A percentile compares a stretch with the other conserved stretches of the same genome.
Evolutionary conservation across 2,888 invertebrate genomes (phyloP).

Genomic region (Cancer borealis): DNA sequence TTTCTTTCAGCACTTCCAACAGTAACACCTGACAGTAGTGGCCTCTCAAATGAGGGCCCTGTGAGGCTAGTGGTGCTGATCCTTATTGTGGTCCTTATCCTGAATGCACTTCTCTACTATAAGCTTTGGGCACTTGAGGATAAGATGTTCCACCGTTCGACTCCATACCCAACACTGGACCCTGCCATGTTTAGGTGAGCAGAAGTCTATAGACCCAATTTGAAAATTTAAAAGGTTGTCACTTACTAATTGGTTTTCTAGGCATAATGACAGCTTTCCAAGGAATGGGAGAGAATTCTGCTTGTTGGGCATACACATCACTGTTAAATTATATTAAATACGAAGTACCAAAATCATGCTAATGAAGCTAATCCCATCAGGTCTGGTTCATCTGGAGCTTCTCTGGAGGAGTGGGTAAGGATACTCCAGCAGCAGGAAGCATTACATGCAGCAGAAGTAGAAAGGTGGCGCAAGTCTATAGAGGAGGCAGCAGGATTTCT

Average conservation of each 20-base stretch:
- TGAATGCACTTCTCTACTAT: conserved; percentile 74
- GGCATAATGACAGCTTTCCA: too few relatives aligned
- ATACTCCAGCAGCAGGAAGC: conserved; percentile 76
- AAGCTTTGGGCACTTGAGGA: conserved; percentile 74
- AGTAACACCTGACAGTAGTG: conserved; percentile 57
- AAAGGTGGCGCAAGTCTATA: conserved; percentile 74
- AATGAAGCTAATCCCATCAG: conserved; percentile 28
- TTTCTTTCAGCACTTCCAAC: conserved; percentile 65
- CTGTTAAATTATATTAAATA: neutral
- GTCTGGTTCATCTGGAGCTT: conserved; percentile 52
- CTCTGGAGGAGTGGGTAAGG: conserved; percentile 73
- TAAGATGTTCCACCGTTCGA: conserved; percentile 61
- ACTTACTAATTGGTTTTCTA: too few relatives aligned
- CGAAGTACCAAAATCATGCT: neutral
- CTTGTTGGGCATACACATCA: too few relatives aligned
- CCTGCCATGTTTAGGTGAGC: conserved; percentile 71
- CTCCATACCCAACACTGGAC: conserved; percentile 63
- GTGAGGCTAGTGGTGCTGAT: conserved; percentile 67
- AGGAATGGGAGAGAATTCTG: too few relatives aligned
- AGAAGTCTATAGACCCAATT: neutral
- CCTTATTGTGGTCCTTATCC: conserved; percentile 65
- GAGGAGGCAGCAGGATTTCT: conserved; percentile 75
- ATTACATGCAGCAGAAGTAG: conserved; percentile 70
- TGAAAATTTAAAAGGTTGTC: neutral
- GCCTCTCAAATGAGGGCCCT: conserved; percentile 67